A percentile compares a stretch with the other conserved stretches of the same genome.
These are phyloP conservation scores for Spialia ferax DNA, from an alignment of 2,888 invertebrate genomes.

Conservation along the genomic window DNA sequence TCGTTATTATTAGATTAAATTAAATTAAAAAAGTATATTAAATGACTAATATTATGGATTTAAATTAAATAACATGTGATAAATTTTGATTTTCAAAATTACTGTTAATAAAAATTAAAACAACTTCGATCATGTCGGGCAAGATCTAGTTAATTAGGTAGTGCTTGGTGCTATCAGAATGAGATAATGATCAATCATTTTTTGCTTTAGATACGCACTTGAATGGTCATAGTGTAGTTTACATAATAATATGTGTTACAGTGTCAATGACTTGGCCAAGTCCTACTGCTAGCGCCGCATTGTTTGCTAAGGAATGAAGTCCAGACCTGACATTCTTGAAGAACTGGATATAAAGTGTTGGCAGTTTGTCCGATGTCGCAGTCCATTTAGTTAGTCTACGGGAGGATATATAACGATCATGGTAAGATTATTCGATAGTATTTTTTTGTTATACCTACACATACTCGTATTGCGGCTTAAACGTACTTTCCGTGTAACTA, in stretches of 20 bases:
- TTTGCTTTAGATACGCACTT: conserved; percentile 13
- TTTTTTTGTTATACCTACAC: neutral
- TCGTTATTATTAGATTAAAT: too few species aligned
- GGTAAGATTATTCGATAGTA: conserved; percentile 61
- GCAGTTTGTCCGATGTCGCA: conserved; percentile 65
- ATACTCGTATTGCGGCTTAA: neutral
- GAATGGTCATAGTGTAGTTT: conserved; percentile 40
- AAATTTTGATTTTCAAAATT: too few species aligned
- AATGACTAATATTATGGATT: too few species aligned
- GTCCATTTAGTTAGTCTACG: conserved; percentile 64
- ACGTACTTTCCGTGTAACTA: neutral
- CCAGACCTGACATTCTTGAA: conserved; percentile 78
- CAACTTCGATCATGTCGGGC: neutral
- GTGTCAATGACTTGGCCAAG: conserved; percentile 68
- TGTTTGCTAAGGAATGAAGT: conserved; percentile 79
- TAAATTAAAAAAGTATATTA: too few species aligned
- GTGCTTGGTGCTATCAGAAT: neutral
- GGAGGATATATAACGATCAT: conserved; percentile 67
- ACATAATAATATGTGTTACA: conserved; percentile 54
- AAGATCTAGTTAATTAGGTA: conserved; percentile 13
- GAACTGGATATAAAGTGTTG: conserved; percentile 82
- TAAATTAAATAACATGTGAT: too few species aligned
- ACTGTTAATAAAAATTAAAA: too few species aligned
- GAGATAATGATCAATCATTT: conserved; percentile 19
- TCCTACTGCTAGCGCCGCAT: conserved; percentile 67